Conservation (phyloP, 2,888 invertebrate genomes). For the Epinotia brunnichana region DNA sequence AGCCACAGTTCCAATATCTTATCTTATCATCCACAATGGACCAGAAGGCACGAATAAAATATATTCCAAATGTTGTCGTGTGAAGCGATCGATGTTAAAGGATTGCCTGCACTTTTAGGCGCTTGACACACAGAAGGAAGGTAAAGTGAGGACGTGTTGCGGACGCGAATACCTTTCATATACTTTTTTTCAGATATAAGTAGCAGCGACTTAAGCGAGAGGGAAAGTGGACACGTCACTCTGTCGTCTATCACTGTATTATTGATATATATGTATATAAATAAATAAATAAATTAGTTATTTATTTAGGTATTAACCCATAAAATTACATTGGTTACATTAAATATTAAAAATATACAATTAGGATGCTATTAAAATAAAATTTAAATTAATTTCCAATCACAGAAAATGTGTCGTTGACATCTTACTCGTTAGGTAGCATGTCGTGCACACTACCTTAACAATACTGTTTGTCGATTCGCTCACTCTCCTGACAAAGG, state of each 20-base stretch:
- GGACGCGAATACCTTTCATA: background rate
- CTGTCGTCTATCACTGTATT: background rate
- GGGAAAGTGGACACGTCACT: background rate
- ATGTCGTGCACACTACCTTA: no score
- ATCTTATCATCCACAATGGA: slow-evolving; percentile 42
- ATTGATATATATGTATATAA: no score
- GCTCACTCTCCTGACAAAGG: no score
- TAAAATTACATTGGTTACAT: no score
- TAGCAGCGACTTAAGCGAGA: background rate
- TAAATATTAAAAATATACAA: no score
- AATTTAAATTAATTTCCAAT: no score
- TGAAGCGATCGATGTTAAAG: slow-evolving; percentile 67
- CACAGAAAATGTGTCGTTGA: no score
- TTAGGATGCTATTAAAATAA: no score
- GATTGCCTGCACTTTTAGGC: slow-evolving; percentile 67
- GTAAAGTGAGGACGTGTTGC: background rate
- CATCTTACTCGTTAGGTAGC: no score
- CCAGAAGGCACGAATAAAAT: slow-evolving; percentile 59
- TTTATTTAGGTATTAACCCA: no score
- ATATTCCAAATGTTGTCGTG: slow-evolving; percentile 72
- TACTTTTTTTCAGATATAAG: background rate
- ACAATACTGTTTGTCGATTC: no score
- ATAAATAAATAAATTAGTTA: no score
- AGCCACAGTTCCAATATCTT: slow-evolving; percentile 17
- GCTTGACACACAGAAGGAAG: background rate